A percentile compares a stretch with the other conserved stretches of the same genome.
Evolutionary conservation across 2,888 invertebrate genomes (phyloP).

Genomic region (Digitonthophagus gazella): DNA sequence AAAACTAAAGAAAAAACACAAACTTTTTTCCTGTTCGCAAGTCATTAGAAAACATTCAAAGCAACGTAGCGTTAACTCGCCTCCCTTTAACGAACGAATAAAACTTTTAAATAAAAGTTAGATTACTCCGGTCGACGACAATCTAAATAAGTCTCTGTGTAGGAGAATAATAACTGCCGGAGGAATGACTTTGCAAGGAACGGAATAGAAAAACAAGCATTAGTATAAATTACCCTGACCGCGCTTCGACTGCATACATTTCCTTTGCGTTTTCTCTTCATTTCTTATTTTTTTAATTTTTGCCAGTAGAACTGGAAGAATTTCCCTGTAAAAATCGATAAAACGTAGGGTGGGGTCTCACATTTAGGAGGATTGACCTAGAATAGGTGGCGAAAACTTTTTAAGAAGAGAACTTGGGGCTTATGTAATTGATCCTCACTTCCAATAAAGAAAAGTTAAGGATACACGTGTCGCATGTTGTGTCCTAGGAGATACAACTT

Average conservation of each 20-base stretch:
- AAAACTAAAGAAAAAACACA: neutral
- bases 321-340: neutral
- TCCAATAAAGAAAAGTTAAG: neutral
- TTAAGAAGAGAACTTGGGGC: neutral
- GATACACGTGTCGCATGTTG: neutral
- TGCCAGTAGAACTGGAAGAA: neutral
- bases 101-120: slow-evolving; percentile 14
- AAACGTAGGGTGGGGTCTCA: neutral
- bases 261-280: slow-evolving; percentile 9
- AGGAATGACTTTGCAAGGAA: slow-evolving; percentile 1
- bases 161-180: slow-evolving; percentile 3
- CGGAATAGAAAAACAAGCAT: slow-evolving; percentile 15
- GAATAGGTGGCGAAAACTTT: neutral
- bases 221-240: slow-evolving; percentile 11
- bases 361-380: neutral
- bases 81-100: slow-evolving; percentile 14
- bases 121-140: slow-evolving; percentile 11
- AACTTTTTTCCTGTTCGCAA: neutral
- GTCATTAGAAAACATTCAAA: neutral
- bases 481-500: neutral
- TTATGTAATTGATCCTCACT: neutral
- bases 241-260: slow-evolving; percentile 14
- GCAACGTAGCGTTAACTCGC: neutral
- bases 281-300: slow-evolving; percentile 8
- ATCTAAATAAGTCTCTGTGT: slow-evolving; percentile 7